Percentiles rank a stretch among this genome's conserved stretches.
Evolutionary conservation across 2,113 vertebrate genomes (phyloP).

Genomic region (Bufo bufo): DNA sequence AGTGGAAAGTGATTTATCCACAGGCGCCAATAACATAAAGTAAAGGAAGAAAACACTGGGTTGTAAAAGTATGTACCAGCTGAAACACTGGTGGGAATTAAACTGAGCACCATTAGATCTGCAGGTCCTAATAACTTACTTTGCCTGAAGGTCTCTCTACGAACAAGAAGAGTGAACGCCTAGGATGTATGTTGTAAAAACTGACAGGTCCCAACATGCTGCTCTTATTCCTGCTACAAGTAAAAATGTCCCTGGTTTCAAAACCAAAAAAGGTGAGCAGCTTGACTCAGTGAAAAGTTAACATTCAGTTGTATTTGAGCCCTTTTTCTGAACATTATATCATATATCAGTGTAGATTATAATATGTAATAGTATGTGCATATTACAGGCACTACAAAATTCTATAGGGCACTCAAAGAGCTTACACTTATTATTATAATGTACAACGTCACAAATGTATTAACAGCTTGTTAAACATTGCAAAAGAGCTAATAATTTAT

Average conservation of each 20-base stretch:
- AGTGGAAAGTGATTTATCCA: conserved; percentile 33
- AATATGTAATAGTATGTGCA: background rate
- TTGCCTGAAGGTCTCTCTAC: conserved; percentile 50
- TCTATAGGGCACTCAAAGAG: no score
- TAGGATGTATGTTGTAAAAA: conserved; percentile 28
- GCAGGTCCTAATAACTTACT: conserved; percentile 41
- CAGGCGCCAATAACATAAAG: conserved; percentile 6
- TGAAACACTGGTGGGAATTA: conserved; percentile 45
- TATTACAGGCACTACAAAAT: background rate
- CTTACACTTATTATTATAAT: no score
- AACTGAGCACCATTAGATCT: conserved; percentile 53
- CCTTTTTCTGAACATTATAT: background rate
- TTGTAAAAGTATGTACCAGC: conserved; percentile 22
- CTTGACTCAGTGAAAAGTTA: background rate
- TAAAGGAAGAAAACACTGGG: conserved; percentile 13
- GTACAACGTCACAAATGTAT: no score
- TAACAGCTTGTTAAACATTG: background rate
- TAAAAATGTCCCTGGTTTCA: background rate
- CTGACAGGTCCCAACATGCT: conserved; percentile 57
- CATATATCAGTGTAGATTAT: background rate
- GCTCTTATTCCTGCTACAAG: background rate
- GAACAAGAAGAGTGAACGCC: conserved; percentile 36
- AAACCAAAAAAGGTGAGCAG: background rate
- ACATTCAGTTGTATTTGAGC: background rate
- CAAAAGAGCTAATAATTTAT: background rate